Conservation (phyloP, 1,140 invertebrate species). For the Cotesia vestalis region DNA sequence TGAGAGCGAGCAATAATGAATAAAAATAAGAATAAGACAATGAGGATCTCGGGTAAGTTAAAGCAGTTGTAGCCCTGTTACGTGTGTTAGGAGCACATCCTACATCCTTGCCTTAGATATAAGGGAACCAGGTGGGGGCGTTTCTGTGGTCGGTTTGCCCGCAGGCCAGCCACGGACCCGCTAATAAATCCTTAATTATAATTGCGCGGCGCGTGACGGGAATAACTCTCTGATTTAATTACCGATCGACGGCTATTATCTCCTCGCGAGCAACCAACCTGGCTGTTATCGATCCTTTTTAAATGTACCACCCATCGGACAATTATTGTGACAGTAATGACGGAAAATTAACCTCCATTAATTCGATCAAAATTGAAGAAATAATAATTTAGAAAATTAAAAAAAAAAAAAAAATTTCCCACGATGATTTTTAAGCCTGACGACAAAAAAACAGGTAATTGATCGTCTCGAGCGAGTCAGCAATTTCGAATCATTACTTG, state of each 20-base stretch:
- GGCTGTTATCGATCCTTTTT: constrained; percentile 34
- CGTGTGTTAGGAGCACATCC: constrained; percentile 40
- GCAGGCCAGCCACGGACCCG: constrained; percentile 47
- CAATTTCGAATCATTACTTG: constrained; percentile 60
- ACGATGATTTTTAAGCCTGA: constrained; percentile 8
- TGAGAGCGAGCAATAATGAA: constrained; percentile 9
- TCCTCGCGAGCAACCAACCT: constrained; percentile 1
- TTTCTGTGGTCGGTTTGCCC: constrained; percentile 58
- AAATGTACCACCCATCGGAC: not conserved
- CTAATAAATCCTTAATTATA: constrained; percentile 69
- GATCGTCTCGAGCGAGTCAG: constrained; percentile 29
- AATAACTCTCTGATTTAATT: constrained; percentile 67
- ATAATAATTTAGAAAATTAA: too few relatives aligned
- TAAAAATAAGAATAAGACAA: constrained; percentile 18
- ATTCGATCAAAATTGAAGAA: too few relatives aligned
- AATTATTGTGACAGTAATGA: not conserved
- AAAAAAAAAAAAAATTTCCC: not conserved
- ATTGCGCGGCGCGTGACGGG: constrained; percentile 65
- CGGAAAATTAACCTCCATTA: too few relatives aligned
- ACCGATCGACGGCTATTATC: constrained; percentile 55
- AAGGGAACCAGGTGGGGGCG: constrained; percentile 51
- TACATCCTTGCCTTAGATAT: too few relatives aligned
- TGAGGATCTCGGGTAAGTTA: constrained; percentile 41
- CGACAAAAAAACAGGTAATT: not conserved
- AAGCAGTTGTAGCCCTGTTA: constrained; percentile 64